phyloP scores from a whole-genome alignment of 2,888 invertebrate species.

The Polylopha cassiicola region DNA sequence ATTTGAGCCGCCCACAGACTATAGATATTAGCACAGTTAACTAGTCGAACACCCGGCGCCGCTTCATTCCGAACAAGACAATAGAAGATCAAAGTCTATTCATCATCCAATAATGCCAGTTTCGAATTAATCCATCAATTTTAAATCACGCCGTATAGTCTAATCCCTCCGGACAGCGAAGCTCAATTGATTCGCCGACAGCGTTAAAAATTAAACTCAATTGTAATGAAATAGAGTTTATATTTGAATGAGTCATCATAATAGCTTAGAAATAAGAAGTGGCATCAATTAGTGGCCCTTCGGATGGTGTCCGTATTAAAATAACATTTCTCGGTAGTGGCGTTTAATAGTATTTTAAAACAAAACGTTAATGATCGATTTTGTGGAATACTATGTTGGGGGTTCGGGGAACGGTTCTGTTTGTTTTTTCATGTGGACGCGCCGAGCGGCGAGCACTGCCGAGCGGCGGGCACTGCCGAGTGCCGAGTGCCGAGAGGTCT shows the following conservation, averaged over 20 bases:
- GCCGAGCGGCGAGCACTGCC: no score
- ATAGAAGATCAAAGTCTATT: no score
- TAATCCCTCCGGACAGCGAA: slow-evolving; percentile 34
- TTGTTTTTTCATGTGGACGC: no score
- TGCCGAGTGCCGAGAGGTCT: no score
- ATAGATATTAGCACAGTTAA: no score
- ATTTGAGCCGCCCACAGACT: no score
- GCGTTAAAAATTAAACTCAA: slow-evolving; percentile 31
- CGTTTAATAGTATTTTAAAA: slow-evolving; percentile 7
- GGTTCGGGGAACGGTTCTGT: slow-evolving; percentile 14
- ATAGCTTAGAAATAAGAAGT: slow-evolving; percentile 16
- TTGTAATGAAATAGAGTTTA: slow-evolving; percentile 26
- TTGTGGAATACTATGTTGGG: slow-evolving; percentile 18
- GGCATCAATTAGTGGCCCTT: slow-evolving; percentile 47
- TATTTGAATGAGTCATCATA: slow-evolving; percentile 31
- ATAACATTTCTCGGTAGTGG: slow-evolving; percentile 22
- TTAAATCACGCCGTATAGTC: slow-evolving; percentile 20
- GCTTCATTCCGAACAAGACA: no score
- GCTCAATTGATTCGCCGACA: slow-evolving; percentile 35
- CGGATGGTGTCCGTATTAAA: no score
- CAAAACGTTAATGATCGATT: slow-evolving; percentile 18
- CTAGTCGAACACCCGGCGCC: no score
- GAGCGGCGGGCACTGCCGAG: no score
- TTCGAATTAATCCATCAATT: slow-evolving; percentile 21
- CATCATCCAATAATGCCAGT: no score